phyloP scores from a whole-genome alignment of 2,888 invertebrate genomes.

The Protophormia terraenovae region DNA sequence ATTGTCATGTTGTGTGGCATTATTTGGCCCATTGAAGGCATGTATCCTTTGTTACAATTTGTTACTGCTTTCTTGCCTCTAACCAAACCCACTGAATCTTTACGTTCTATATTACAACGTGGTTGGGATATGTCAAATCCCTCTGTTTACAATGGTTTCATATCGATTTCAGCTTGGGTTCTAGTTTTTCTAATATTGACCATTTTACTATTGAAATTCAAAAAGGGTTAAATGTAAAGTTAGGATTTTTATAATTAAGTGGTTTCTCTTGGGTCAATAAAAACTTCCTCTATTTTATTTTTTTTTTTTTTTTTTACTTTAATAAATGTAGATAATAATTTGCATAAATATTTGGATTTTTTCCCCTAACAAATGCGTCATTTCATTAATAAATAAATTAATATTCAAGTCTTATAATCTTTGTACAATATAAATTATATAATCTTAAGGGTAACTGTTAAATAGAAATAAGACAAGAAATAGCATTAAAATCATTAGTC shows the following conservation, averaged over 20 bases:
- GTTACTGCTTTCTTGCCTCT: slow-evolving; percentile 90
- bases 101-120: slow-evolving; percentile 91
- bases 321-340: neutral
- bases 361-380: neutral
- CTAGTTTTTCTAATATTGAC: slow-evolving; percentile 87
- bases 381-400: neutral
- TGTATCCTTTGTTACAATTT: slow-evolving; percentile 88
- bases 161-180: slow-evolving; percentile 91
- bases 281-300: neutral
- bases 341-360: neutral
- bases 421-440: neutral
- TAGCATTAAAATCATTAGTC: neutral
- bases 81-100: slow-evolving; percentile 93
- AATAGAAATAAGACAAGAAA: neutral
- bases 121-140: slow-evolving; percentile 90
- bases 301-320: slow-evolving; percentile 1
- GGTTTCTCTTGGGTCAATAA: neutral
- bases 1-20: slow-evolving; percentile 94
- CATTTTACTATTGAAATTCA: slow-evolving; percentile 90
- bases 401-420: neutral
- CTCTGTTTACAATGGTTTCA: slow-evolving; percentile 90
- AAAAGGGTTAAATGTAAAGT: slow-evolving; percentile 86
- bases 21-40: slow-evolving; percentile 97
- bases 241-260: neutral
- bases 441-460: neutral